phyloP scores from a whole-genome alignment of 2,888 invertebrate genomes.

The Ctenicera cuprea region DNA sequence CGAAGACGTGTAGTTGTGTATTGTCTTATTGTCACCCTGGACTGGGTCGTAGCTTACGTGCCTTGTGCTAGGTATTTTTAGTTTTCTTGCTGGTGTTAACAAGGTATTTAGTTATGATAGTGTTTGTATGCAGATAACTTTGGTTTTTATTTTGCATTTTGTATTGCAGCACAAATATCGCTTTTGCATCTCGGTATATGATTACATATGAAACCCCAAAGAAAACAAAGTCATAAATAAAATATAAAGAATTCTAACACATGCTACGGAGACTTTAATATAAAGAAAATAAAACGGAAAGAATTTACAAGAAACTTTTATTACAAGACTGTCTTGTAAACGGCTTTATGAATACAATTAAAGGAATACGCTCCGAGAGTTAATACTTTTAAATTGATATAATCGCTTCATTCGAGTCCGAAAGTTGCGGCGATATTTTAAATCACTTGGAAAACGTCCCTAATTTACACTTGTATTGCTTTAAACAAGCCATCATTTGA shows the following conservation, averaged over 20 bases:
- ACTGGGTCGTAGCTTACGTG: conserved; percentile 57
- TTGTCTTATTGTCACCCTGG: conserved; percentile 60
- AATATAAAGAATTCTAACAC: conserved; percentile 19
- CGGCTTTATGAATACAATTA: conserved; percentile 52
- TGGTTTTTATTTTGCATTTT: conserved; percentile 41
- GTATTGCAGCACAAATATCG: conserved; percentile 42
- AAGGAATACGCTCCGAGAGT: conserved; percentile 50
- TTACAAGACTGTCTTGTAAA: conserved; percentile 37
- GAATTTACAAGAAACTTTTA: conserved; percentile 42
- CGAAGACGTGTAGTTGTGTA: conserved; percentile 64
- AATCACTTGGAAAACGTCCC: conserved; percentile 54
- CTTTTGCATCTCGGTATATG: conserved; percentile 26
- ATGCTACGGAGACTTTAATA: conserved; percentile 1
- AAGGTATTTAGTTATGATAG: conserved; percentile 54
- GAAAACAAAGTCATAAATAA: conserved; percentile 35
- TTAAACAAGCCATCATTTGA: conserved; percentile 55
- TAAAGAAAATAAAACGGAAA: conserved; percentile 25
- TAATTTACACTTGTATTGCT: conserved; percentile 57
- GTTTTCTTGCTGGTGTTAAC: conserved; percentile 52
- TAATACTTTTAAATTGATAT: conserved; percentile 55
- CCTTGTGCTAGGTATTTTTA: conserved; percentile 52
- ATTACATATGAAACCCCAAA: conserved; percentile 37
- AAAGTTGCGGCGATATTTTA: conserved; percentile 55
- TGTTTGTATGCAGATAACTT: conserved; percentile 46
- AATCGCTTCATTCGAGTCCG: conserved; percentile 52